Percentiles rank a stretch among this genome's conserved stretches.
Evolutionary conservation across 2,888 invertebrate genomes (phyloP).

Genomic region (Acleris cristana): DNA sequence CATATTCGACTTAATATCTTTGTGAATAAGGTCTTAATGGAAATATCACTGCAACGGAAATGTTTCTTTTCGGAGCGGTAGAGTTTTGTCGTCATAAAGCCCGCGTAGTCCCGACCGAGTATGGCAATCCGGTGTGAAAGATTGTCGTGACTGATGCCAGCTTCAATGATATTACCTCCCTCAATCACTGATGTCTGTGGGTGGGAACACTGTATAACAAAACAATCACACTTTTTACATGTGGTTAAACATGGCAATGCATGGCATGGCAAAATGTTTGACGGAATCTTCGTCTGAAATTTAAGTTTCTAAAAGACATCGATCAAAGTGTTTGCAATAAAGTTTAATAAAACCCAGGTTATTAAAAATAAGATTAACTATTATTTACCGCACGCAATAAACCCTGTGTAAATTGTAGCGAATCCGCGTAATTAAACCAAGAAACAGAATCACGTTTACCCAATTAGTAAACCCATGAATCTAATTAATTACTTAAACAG

Average conservation of each 20-base stretch:
- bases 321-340: no score
- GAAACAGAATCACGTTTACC: conserved; percentile 33
- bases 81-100: conserved; percentile 48
- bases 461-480: conserved; percentile 37
- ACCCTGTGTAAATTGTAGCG: conserved; percentile 29
- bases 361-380: conserved; percentile 11
- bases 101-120: conserved; percentile 51
- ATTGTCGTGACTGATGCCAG: conserved; percentile 8
- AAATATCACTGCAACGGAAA: background rate
- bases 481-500: conserved; percentile 34
- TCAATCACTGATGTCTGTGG: conserved; percentile 8
- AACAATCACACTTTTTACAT: conserved; percentile 5
- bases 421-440: conserved; percentile 35
- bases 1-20: conserved; percentile 5
- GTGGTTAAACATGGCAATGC: background rate
- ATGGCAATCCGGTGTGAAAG: conserved; percentile 38
- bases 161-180: conserved; percentile 5
- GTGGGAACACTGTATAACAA: background rate
- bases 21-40: background rate
- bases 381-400: conserved; percentile 8
- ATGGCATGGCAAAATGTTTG: no score
- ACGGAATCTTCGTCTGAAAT: background rate
- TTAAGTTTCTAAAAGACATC: no score
- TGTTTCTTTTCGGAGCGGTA: background rate
- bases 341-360: background rate